Base-by-base conservation (phyloP, 2,888 invertebrate genomes). In the Hartigia nigra region DNA sequence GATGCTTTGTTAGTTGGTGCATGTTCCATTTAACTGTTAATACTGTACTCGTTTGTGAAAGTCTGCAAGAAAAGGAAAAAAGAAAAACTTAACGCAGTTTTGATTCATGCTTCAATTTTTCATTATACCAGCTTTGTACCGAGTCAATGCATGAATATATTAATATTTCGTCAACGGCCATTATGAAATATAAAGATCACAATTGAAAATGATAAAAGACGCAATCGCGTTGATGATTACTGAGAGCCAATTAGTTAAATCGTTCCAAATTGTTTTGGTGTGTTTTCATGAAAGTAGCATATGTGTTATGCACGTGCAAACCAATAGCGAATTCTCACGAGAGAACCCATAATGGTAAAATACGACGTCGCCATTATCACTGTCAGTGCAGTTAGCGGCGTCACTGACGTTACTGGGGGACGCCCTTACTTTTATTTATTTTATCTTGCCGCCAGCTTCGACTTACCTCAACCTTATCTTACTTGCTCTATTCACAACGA, bases 121-220 rank as follows among this genome's bases (percentile, higher is more conserved):
- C 14, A 55, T 55, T 55, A 9, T 55, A 23, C 0, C 55, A 23
- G 55, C 23, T 55, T 55, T 9, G 55, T 23, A 23, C 55, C 55
- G 9, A 23, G 23, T 23, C 55, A 55, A 55, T 55, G 55, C 55
- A 55, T 55, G 55, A 23, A 2, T 55, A 23, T 55, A 23, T 23
- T 23, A 23, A 55, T 55, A 23, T 55, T 55, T 55, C 23, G 9
- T 55, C 9, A 55, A 23, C 9, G 55, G 55, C 55, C 23, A 23
- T 23, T 23, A 55, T 55, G 14, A 23, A 55, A 23, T 9, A 79
- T 77, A 78, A 76, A 69, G 31, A 31, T n/a, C n/a, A 32, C 70
- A 69, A 74, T 74, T 55, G 74, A 70, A 74, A 55, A 77, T 74
- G 80, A 74, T 76, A 79, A 78, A 74, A n/a, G 12, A 12, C 31